phyloP scores from a whole-genome alignment of 2,797 vertebrate species.

The Mionectes olivaceus region DNA sequence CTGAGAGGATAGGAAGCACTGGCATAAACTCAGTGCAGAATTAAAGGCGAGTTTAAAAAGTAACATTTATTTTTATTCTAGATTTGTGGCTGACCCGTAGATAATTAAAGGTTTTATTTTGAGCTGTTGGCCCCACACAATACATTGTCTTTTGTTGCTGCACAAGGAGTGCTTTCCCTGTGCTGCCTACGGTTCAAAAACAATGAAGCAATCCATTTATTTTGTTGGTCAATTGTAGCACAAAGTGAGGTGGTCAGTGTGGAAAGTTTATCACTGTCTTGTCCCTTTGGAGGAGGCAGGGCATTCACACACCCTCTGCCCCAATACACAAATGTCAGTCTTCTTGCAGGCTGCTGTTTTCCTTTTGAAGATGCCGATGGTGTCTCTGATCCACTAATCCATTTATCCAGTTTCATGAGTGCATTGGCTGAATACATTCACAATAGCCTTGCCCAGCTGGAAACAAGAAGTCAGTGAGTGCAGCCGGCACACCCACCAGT shows the following conservation, averaged over 20 bases:
- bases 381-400: slow-evolving; percentile 87
- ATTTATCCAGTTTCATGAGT: slow-evolving; percentile 87
- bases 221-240: slow-evolving; percentile 83
- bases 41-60: slow-evolving; percentile 64
- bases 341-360: slow-evolving; percentile 71
- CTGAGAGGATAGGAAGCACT: not conserved
- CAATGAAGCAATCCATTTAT: slow-evolving; percentile 88
- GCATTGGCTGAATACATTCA: slow-evolving; percentile 78
- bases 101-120: slow-evolving; percentile 87
- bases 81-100: slow-evolving; percentile 84
- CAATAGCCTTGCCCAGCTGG: slow-evolving; percentile 81
- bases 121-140: slow-evolving; percentile 79
- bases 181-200: slow-evolving; percentile 83
- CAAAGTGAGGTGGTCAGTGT: slow-evolving; percentile 80
- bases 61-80: slow-evolving; percentile 80
- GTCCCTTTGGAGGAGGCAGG: slow-evolving; percentile 86
- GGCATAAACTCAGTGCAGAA: not conserved
- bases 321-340: slow-evolving; percentile 81
- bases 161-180: slow-evolving; percentile 80
- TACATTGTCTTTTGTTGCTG: slow-evolving; percentile 82
- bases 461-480: slow-evolving; percentile 69
- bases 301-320: slow-evolving; percentile 84
- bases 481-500: slow-evolving; percentile 74
- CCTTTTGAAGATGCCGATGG: slow-evolving; percentile 82
- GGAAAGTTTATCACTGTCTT: slow-evolving; percentile 93